Conservation (phyloP, 2,113 vertebrate species). For the Hystrix cristata region DNA sequence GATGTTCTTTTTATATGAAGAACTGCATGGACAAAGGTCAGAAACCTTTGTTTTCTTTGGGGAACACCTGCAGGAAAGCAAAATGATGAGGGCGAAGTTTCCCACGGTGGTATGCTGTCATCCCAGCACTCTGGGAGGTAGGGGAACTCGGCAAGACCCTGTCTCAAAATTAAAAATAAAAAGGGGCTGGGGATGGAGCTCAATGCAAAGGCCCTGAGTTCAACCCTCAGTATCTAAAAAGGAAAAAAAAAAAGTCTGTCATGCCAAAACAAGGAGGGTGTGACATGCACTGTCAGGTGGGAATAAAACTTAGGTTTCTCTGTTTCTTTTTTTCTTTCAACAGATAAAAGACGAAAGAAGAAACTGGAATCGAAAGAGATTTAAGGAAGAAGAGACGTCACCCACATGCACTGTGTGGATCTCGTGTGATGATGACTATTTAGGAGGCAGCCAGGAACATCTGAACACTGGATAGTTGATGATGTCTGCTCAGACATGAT, state of each 20-base stretch:
- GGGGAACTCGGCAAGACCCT: neutral
- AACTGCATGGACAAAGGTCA: neutral
- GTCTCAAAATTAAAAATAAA: neutral
- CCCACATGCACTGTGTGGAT: neutral
- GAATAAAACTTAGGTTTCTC: neutral
- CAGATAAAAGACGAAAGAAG: neutral
- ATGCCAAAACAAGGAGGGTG: neutral
- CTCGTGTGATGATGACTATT: neutral
- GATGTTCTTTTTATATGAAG: neutral
- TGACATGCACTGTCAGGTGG: neutral
- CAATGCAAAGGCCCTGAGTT: neutral
- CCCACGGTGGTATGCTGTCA: too few relatives aligned
- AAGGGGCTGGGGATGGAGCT: neutral
- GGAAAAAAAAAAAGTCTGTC: neutral
- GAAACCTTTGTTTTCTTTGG: neutral
- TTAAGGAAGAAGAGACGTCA: slow-evolving; percentile 21
- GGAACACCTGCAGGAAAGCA: neutral
- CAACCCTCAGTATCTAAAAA: neutral
- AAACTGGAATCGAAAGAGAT: neutral
- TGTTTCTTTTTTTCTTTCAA: neutral
- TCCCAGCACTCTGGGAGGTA: neutral
- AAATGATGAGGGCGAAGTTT: neutral
- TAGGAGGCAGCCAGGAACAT: neutral
- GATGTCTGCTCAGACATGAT: neutral
- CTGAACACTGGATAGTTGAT: neutral